Evolutionary conservation across 2,113 vertebrate genomes (phyloP).

Genomic region (Pedionomus torquatus): DNA sequence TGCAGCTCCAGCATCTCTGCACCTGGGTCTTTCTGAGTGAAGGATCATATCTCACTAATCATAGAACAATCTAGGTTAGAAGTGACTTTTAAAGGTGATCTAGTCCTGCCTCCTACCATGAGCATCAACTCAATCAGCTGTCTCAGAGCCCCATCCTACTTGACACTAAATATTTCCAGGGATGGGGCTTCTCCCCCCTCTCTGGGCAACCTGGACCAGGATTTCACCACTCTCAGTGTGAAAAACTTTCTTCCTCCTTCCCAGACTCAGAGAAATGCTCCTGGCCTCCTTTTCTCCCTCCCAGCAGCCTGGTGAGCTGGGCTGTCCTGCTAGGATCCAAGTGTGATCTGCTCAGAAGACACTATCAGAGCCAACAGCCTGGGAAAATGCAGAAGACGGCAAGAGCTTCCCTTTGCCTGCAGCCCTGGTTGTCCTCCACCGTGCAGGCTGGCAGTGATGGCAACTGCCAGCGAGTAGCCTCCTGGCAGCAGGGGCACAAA

Average conservation of each 20-base stretch:
- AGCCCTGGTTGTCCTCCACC: background rate
- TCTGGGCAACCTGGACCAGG: background rate
- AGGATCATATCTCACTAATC: background rate
- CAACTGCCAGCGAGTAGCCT: background rate
- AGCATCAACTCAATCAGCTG: fast-evolving
- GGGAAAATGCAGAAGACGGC: background rate
- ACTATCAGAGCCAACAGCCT: fast-evolving
- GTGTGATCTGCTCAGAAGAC: background rate
- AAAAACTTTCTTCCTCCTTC: background rate
- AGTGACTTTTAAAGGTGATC: background rate
- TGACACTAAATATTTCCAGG: background rate
- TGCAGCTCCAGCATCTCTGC: background rate
- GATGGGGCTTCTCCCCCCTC: background rate
- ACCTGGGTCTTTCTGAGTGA: background rate
- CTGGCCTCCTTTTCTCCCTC: background rate
- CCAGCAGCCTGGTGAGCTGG: background rate
- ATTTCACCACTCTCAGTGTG: fast-evolving
- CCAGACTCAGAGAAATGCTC: background rate
- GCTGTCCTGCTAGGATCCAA: background rate
- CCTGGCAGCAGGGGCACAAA: background rate
- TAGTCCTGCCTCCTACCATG: background rate
- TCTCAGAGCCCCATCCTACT: fast-evolving
- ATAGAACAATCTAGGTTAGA: background rate
- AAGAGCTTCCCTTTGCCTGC: background rate
- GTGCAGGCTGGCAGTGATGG: background rate